phyloP scores from a whole-genome alignment of 2,113 vertebrate species.

The Ginglymostoma cirratum region DNA sequence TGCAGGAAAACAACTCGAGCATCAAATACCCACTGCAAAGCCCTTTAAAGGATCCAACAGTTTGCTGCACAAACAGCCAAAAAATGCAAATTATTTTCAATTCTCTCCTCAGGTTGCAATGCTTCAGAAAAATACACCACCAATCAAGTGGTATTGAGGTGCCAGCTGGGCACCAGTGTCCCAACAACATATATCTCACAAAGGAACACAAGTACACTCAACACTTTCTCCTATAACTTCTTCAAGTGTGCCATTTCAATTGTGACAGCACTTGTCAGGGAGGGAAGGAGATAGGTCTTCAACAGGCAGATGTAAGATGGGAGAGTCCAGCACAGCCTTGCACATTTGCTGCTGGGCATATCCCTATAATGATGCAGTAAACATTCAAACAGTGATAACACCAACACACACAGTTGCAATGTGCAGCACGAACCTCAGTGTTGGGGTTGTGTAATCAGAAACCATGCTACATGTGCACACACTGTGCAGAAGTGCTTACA shows the following conservation, averaged over 20 bases:
- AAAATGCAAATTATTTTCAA: background rate
- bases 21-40: background rate
- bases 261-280: background rate
- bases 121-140: background rate
- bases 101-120: background rate
- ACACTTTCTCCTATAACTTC: background rate
- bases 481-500: constrained; percentile 42
- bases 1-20: constrained; percentile 46
- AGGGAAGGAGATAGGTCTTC: background rate
- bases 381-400: background rate
- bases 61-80: background rate
- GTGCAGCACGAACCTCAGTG: background rate
- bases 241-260: background rate
- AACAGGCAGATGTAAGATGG: background rate
- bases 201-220: background rate
- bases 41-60: background rate
- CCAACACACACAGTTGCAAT: background rate
- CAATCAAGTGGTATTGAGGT: background rate
- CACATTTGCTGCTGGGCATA: background rate
- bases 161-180: background rate
- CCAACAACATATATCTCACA: background rate
- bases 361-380: background rate
- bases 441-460: background rate
- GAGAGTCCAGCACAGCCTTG: background rate
- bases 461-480: no score